A percentile compares a stretch with the other conserved stretches of the same genome.
phyloP scores from a whole-genome alignment of 1,140 invertebrate species.

The Drosophila equinoxialis region DNA sequence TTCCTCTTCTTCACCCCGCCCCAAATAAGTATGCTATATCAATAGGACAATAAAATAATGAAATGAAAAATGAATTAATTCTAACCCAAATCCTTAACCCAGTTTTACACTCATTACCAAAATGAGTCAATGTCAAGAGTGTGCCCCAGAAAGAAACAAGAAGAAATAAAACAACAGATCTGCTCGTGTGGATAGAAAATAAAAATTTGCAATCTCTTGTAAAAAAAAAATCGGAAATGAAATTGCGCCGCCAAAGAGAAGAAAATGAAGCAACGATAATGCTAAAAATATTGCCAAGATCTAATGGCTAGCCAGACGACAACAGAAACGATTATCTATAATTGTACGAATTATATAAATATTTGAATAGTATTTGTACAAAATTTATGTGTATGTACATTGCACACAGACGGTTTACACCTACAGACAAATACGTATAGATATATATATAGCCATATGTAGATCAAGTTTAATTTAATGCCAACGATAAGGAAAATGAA shows the following conservation, averaged over 20 bases:
- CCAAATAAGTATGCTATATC: slow-evolving; percentile 14
- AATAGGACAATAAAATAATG: neutral
- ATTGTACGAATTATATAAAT: slow-evolving; percentile 75
- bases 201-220: slow-evolving; percentile 37
- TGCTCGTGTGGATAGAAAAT: slow-evolving; percentile 45
- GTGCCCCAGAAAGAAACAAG: slow-evolving; percentile 27
- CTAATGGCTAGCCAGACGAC: slow-evolving; percentile 32
- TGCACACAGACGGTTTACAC: neutral
- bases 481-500: slow-evolving; percentile 51
- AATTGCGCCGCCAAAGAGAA: slow-evolving; percentile 58
- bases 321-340: slow-evolving; percentile 43
- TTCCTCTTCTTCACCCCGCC: neutral
- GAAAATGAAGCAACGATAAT: slow-evolving; percentile 25
- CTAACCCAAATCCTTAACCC: neutral
- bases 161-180: neutral
- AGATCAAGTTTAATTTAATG: slow-evolving; percentile 61
- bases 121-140: slow-evolving; percentile 62
- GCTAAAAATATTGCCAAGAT: slow-evolving; percentile 67
- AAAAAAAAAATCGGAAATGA: slow-evolving; percentile 62
- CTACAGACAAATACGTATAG: slow-evolving; percentile 19
- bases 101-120: slow-evolving; percentile 49
- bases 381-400: slow-evolving; percentile 16
- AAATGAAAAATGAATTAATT: neutral
- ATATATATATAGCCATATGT: slow-evolving; percentile 21
- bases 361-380: slow-evolving; percentile 54